Conservation (phyloP, 2,113 vertebrate genomes). For the Sialia sialis region DNA sequence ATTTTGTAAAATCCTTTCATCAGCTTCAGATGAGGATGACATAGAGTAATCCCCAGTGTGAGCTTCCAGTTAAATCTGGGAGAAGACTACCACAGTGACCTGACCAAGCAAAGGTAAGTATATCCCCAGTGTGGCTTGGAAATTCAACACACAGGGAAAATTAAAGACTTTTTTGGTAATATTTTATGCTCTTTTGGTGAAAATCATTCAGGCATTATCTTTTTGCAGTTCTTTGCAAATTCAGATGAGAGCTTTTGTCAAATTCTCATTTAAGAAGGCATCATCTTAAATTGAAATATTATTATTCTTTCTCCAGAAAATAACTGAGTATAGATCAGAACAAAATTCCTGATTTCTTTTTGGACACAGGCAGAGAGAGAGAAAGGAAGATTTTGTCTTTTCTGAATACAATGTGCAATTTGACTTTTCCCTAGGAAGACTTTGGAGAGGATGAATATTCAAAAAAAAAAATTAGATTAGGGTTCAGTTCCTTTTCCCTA, state of each 20-base stretch:
- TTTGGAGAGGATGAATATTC: not conserved
- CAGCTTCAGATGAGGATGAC: not conserved
- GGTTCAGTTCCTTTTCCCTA: not conserved
- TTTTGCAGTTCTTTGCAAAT: not conserved
- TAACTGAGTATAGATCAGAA: not conserved
- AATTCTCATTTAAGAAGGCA: not conserved
- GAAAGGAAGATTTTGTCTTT: not conserved
- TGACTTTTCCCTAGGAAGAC: not conserved
- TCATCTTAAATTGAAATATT: not conserved
- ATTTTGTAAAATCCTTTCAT: not conserved
- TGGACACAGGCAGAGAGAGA: not conserved
- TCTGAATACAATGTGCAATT: not conserved
- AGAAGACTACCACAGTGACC: not conserved
- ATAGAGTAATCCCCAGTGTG: not conserved
- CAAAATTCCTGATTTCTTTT: not conserved
- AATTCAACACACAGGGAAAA: not conserved
- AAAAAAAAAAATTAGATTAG: not conserved
- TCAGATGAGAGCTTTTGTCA: not conserved
- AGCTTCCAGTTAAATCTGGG: not conserved
- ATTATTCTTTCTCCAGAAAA: not conserved
- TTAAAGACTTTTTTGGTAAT: accelerated
- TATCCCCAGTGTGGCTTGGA: not conserved
- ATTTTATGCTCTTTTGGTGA: not conserved
- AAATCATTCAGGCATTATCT: not conserved
- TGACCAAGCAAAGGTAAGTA: not conserved